Percentiles rank a stretch among this genome's conserved stretches.
These are phyloP conservation scores for Rhabdomys dilectus DNA, from an alignment of 2,113 vertebrate species.

Conservation along the genomic window DNA sequence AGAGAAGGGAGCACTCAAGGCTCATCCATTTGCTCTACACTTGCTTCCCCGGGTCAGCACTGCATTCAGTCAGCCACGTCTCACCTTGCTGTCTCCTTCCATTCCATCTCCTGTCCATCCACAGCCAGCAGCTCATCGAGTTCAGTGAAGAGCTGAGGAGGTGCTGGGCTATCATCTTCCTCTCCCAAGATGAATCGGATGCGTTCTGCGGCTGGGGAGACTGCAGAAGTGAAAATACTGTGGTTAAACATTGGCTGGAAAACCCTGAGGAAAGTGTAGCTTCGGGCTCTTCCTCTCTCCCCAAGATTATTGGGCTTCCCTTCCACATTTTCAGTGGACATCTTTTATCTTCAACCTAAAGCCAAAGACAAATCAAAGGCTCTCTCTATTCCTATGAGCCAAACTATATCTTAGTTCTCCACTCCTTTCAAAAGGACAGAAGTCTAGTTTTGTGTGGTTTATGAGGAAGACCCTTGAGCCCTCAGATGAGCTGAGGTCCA, in stretches of 20 bases:
- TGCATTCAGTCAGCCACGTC: not conserved
- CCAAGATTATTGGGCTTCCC: constrained; percentile 85
- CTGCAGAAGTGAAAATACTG: constrained; percentile 96
- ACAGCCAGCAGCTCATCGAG: constrained; percentile 96
- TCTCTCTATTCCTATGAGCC: not conserved
- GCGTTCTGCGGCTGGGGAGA: constrained; percentile 96
- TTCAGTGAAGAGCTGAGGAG: constrained; percentile 98
- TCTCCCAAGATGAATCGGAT: constrained; percentile 98
- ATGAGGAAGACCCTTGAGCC: constrained; percentile 78
- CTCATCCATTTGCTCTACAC: not conserved
- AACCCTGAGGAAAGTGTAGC: constrained; percentile 79
- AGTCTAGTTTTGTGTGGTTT: constrained; percentile 58
- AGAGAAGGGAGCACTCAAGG: not conserved
- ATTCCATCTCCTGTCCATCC: constrained; percentile 99
- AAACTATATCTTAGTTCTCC: not conserved
- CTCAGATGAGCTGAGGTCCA: constrained; percentile 82
- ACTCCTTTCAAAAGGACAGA: constrained; percentile 21
- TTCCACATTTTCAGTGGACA: constrained; percentile 87
- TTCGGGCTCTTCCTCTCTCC: constrained; percentile 86
- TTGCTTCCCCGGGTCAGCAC: too few species aligned
- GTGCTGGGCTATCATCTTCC: constrained; percentile 95
- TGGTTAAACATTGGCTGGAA: constrained; percentile 89
- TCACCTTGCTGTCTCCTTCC: constrained; percentile 99
- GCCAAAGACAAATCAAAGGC: constrained; percentile 72
- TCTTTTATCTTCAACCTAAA: constrained; percentile 74